A percentile compares a stretch with the other conserved stretches of the same genome.
These are phyloP conservation scores for Euclidia mi DNA, from an alignment of 2,888 invertebrate genomes.

Conservation along the genomic window DNA sequence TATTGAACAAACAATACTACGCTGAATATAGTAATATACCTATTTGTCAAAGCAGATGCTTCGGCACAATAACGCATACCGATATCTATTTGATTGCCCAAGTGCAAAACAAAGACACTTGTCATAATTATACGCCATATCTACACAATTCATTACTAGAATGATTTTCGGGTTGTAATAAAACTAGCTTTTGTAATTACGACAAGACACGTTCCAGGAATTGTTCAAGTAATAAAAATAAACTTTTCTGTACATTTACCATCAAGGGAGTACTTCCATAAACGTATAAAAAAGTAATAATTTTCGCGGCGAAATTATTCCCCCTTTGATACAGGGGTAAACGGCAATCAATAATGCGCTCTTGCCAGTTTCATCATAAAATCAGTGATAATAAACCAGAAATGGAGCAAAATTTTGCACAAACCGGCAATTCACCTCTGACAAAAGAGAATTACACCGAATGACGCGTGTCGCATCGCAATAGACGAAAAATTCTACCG, in stretches of 20 bases:
- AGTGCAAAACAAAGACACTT: background rate
- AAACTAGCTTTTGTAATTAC: no score
- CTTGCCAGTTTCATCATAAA: background rate
- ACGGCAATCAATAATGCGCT: constrained; percentile 10
- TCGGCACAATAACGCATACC: no score
- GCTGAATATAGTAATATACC: background rate
- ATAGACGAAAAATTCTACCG: constrained; percentile 23
- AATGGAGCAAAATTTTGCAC: background rate
- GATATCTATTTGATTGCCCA: constrained; percentile 4
- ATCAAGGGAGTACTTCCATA: constrained; percentile 25
- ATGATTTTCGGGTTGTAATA: no score
- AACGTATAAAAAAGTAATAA: constrained; percentile 39
- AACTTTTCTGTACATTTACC: constrained; percentile 23
- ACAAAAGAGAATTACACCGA: constrained; percentile 25
- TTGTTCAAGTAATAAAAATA: constrained; percentile 19
- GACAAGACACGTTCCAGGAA: constrained; percentile 39
- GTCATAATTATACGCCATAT: no score
- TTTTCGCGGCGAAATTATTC: constrained; percentile 25
- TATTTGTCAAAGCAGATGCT: background rate
- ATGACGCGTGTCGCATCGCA: constrained; percentile 20
- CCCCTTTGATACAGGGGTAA: constrained; percentile 25
- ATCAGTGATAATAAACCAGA: constrained; percentile 1
- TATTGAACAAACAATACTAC: background rate
- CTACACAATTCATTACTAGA: no score
- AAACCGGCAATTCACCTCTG: constrained; percentile 3